A percentile compares a stretch with the other conserved stretches of the same genome.
These are phyloP conservation scores for Plecturocebus donacophilus DNA, from an alignment of 2,113 vertebrate genomes.

Conservation along the genomic window DNA sequence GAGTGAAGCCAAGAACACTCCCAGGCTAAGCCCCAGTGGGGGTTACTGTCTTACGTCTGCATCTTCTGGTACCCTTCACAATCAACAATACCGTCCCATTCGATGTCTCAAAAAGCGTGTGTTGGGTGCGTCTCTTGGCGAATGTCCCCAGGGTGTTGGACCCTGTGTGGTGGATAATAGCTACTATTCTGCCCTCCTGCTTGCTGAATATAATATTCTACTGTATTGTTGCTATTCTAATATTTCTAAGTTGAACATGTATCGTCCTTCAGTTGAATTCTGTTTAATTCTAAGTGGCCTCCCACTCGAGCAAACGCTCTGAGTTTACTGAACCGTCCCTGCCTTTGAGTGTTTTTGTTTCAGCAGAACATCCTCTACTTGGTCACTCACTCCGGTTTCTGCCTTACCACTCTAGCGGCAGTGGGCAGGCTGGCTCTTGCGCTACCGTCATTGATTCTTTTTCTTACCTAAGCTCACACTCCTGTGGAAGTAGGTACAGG, in stretches of 20 bases:
- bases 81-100: not conserved
- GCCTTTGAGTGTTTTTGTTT: not conserved
- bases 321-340: not conserved
- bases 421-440: not conserved
- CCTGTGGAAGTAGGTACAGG: not conserved
- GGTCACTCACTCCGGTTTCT: not conserved
- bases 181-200: not conserved
- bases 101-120: not conserved
- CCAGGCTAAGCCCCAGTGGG: too few relatives aligned
- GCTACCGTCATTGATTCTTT: not conserved
- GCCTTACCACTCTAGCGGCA: fast-evolving
- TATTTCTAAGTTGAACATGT: not conserved
- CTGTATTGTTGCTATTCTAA: not conserved
- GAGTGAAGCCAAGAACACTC: too few relatives aligned
- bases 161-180: not conserved
- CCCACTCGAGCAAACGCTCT: not conserved
- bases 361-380: not conserved
- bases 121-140: not conserved
- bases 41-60: too few relatives aligned
- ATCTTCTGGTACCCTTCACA: not conserved
- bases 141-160: not conserved
- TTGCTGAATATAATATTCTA: too few relatives aligned
- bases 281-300: not conserved
- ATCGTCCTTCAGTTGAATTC: not conserved
- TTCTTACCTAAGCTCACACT: not conserved